phyloP scores from a whole-genome alignment of 92 coral and sea anemone species.

The Metridium senile region DNA sequence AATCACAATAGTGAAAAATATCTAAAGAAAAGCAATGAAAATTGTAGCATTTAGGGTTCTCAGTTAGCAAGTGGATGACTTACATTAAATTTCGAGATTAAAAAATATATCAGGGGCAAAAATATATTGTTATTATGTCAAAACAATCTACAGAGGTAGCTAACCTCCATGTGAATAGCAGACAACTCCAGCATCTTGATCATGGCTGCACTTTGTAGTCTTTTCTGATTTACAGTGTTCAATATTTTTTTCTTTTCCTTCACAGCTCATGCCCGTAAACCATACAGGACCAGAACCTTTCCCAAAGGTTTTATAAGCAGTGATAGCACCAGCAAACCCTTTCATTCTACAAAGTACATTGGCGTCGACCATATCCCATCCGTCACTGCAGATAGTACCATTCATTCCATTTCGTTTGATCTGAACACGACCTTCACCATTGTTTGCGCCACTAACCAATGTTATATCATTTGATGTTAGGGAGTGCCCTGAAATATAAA shows the following conservation, averaged over 20 bases:
- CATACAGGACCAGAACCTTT: constrained; percentile 20
- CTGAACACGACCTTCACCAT: constrained; percentile 15
- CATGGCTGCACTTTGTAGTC: constrained; percentile 6
- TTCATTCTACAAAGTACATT: constrained; percentile 13
- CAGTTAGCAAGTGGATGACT: background rate
- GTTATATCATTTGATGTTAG: background rate
- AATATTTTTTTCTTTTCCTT: background rate
- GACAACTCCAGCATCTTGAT: constrained; percentile 18
- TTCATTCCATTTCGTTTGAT: background rate
- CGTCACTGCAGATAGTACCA: constrained; percentile 14
- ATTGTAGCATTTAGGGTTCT: no score
- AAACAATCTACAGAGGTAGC: background rate
- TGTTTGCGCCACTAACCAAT: constrained; percentile 5
- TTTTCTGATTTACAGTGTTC: background rate
- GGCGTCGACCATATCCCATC: constrained; percentile 20
- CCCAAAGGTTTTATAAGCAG: constrained; percentile 17
- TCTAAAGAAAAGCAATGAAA: no score
- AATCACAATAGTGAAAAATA: background rate
- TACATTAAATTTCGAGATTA: background rate
- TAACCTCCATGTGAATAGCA: constrained; percentile 13
- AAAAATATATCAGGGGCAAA: background rate
- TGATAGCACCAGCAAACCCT: constrained; percentile 8
- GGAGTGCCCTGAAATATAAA: background rate
- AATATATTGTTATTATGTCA: no score
- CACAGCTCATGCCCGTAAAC: background rate